A percentile compares a stretch with the other conserved stretches of the same genome.
phyloP scores from a whole-genome alignment of 2,797 vertebrate genomes.

The Halcyon badia region DNA sequence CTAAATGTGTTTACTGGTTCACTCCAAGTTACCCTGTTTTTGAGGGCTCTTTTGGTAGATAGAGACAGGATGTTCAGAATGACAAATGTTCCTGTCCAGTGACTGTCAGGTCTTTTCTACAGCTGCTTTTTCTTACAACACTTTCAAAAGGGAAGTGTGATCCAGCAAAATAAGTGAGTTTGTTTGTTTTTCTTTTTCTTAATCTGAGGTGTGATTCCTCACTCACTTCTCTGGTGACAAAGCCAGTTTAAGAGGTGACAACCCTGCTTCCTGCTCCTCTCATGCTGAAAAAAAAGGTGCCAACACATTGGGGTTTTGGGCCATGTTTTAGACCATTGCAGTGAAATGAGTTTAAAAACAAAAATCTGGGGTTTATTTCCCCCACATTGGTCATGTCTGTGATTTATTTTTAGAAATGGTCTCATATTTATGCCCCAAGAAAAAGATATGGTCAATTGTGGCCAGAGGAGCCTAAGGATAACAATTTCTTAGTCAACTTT shows the following conservation, averaged over 20 bases:
- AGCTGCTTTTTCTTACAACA: neutral
- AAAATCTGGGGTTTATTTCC: neutral
- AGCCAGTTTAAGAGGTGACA: slow-evolving; percentile 17
- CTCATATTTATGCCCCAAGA: neutral
- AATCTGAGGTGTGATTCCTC: slow-evolving; percentile 10
- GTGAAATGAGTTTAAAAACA: neutral
- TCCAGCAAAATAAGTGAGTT: neutral
- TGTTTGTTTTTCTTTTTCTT: neutral
- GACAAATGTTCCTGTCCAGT: neutral
- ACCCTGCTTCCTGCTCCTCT: neutral
- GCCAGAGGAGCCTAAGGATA: neutral
- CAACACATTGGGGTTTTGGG: neutral
- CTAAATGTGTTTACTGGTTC: neutral
- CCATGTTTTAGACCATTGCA: neutral
- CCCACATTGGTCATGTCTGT: accelerated
- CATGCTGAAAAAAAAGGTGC: neutral
- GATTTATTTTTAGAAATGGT: neutral
- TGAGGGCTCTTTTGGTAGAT: neutral
- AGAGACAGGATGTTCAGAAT: neutral
- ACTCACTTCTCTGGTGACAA: neutral
- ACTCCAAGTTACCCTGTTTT: neutral
- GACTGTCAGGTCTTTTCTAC: neutral
- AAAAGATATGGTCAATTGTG: neutral
- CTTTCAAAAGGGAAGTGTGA: neutral
- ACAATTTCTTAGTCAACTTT: neutral